Evolutionary conservation across 1,140 invertebrate genomes (phyloP).

Genomic region (Scaptomyza montana): DNA sequence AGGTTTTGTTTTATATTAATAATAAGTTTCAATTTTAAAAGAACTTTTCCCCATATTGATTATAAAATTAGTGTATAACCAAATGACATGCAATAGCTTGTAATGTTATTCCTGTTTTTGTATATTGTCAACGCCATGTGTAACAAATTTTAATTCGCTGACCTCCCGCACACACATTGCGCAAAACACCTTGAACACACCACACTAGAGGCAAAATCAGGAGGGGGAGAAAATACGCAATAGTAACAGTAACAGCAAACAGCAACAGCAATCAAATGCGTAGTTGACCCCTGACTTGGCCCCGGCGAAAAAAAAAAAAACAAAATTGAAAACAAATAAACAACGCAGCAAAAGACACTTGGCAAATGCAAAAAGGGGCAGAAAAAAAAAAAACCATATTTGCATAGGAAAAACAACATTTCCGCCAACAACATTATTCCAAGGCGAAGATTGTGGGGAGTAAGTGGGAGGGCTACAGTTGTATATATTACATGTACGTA

Average conservation of each 20-base stretch:
- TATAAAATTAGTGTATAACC: neutral
- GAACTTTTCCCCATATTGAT: neutral
- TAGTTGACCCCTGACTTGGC: constrained; percentile 58
- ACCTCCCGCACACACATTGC: constrained; percentile 52
- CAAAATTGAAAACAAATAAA: constrained; percentile 34
- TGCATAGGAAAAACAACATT: constrained; percentile 60
- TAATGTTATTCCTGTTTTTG: constrained; percentile 8
- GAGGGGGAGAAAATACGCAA: constrained; percentile 31
- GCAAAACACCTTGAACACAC: constrained; percentile 25
- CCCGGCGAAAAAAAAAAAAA: constrained; percentile 20
- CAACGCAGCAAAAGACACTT: constrained; percentile 53
- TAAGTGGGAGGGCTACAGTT: constrained; percentile 7
- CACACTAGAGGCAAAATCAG: neutral
- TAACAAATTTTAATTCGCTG: constrained; percentile 44
- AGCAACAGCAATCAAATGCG: constrained; percentile 55
- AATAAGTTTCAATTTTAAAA: too few species aligned
- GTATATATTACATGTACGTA: constrained; percentile 49
- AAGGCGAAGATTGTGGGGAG: neutral
- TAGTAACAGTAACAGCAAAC: constrained; percentile 9
- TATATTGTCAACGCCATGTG: constrained; percentile 20
- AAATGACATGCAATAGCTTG: constrained; percentile 1
- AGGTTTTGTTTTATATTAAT: too few species aligned
- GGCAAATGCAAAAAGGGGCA: constrained; percentile 51
- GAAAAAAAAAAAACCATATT: constrained; percentile 29
- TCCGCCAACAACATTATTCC: constrained; percentile 46